Conservation (phyloP, 2,888 invertebrate genomes). For the Criorhina ranunculi region DNA sequence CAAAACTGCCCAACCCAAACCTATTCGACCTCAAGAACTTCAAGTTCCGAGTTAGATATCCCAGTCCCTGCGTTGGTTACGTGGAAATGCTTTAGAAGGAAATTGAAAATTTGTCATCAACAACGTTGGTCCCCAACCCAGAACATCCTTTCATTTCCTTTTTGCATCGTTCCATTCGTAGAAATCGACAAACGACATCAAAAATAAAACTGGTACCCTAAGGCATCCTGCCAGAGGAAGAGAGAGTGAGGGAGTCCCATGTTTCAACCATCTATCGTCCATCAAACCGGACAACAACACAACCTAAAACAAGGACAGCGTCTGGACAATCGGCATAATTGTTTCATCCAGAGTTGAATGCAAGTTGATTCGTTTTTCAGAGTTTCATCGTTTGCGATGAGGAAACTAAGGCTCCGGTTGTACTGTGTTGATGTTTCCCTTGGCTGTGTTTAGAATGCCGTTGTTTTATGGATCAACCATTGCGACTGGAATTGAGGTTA, state of each 20-base stretch:
- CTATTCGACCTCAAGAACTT: slow-evolving; percentile 30
- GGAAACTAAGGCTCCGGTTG: slow-evolving; percentile 11
- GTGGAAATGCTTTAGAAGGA: slow-evolving; percentile 36
- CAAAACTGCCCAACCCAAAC: neutral
- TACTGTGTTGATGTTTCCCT: neutral
- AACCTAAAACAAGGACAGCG: slow-evolving; percentile 30
- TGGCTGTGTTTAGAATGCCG: slow-evolving; percentile 17
- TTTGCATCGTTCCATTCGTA: slow-evolving; percentile 12
- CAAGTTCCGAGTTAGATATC: slow-evolving; percentile 13
- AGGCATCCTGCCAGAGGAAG: slow-evolving; percentile 2
- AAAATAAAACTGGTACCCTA: slow-evolving; percentile 36
- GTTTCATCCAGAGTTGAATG: slow-evolving; percentile 58
- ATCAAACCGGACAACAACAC: slow-evolving; percentile 38
- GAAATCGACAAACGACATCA: slow-evolving; percentile 44
- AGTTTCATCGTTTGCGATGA: slow-evolving; percentile 22
- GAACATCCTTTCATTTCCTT: slow-evolving; percentile 44
- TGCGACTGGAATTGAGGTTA: slow-evolving; percentile 55
- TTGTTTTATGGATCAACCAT: slow-evolving; percentile 41
- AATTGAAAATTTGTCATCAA: slow-evolving; percentile 66
- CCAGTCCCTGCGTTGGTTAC: neutral
- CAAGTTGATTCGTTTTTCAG: slow-evolving; percentile 65
- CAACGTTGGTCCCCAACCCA: slow-evolving; percentile 2
- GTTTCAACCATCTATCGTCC: slow-evolving; percentile 50
- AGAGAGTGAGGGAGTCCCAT: neutral
- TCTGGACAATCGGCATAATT: slow-evolving; percentile 66